These are phyloP conservation scores for Hycleus cichorii DNA, from an alignment of 1,140 invertebrate genomes.

Conservation along the genomic window DNA sequence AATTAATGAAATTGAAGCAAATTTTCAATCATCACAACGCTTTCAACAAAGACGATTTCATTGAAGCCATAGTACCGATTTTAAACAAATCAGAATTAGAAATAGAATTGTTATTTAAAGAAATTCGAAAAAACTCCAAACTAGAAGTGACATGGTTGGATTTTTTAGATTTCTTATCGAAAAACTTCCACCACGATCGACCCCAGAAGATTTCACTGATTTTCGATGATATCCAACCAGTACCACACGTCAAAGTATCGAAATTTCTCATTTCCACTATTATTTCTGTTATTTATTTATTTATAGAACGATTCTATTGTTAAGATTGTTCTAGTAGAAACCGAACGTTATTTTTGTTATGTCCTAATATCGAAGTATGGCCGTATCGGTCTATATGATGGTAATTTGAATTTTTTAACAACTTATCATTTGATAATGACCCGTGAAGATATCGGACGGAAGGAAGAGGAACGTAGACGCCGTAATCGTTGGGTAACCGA, in stretches of 20 bases:
- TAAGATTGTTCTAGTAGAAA: conserved; percentile 47
- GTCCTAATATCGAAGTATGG: conserved; percentile 47
- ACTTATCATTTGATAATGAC: conserved; percentile 44
- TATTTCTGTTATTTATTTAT: conserved; percentile 1
- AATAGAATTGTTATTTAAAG: conserved; percentile 5
- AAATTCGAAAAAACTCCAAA: conserved; percentile 15
- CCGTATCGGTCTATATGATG: conserved; percentile 47
- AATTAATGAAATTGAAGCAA: conserved; percentile 17
- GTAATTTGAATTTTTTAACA: conserved; percentile 41
- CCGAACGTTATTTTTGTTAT: conserved; percentile 47
- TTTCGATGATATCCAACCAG: not conserved
- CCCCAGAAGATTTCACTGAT: not conserved
- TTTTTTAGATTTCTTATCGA: conserved; percentile 30
- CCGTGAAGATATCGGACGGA: conserved; percentile 34
- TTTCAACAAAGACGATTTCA: conserved; percentile 26
- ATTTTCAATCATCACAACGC: conserved; percentile 15
- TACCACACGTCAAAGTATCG: not conserved
- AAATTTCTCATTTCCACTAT: not conserved
- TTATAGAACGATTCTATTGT: conserved; percentile 48
- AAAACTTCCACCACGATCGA: conserved; percentile 16
- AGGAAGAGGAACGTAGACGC: conserved; percentile 33
- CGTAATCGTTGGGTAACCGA: conserved; percentile 52
- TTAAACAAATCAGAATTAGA: conserved; percentile 4
- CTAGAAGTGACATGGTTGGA: conserved; percentile 27
- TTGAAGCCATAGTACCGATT: conserved; percentile 17